Evolutionary conservation across 2,888 invertebrate genomes (phyloP), one percentile per base, ranked within the genome.

Genomic region (Mantis religiosa): DNA sequence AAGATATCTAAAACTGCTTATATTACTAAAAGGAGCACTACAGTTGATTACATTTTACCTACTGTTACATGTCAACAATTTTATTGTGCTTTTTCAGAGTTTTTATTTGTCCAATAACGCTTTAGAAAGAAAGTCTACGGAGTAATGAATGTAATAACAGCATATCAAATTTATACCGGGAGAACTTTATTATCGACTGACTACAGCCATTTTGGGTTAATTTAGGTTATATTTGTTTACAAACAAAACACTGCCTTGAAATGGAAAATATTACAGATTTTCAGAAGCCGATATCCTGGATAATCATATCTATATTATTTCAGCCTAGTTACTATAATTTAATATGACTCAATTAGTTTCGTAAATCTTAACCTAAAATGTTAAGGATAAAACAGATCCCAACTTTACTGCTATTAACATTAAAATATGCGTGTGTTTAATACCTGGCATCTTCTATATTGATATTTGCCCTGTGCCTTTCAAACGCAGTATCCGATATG

Each of bases 391-490:
- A 12, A 12, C 12, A 41, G 12, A 41, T 0, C 1, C 41, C 12
- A 41, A 41, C 12, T 41, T 9, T 41, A 41, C 8, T 41, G 12
- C 12, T 12, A 41, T 12, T 41, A 12, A 12, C 41, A 41, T 41
- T 41, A 41, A 41, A 41, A 41, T 12, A 41, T 41, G 41, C 41
- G 12, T 41, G 41, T 41, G 12, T n/a, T 28, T 84, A 20, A 81
- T 89, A 90, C 90, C 89, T 90, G 71, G 71, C 84, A 27, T 90
- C 87, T 54, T 88, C 89, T 71, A 83, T 41, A 83, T 89, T 86
- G 20, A 89, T 54, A 47, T 86, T 90, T 27, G 88, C 20, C 83
- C 90, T 88, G 82, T 90, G 89, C 34, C 83, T 87, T 88, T 85
- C 89, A 47, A 90, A 88, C 28, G 89, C 89, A 54, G 87, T 82